Evolutionary conservation across 2,888 invertebrate genomes (phyloP), one percentile per base, ranked within the genome.

Genomic region (Gasteruption jaculator): DNA sequence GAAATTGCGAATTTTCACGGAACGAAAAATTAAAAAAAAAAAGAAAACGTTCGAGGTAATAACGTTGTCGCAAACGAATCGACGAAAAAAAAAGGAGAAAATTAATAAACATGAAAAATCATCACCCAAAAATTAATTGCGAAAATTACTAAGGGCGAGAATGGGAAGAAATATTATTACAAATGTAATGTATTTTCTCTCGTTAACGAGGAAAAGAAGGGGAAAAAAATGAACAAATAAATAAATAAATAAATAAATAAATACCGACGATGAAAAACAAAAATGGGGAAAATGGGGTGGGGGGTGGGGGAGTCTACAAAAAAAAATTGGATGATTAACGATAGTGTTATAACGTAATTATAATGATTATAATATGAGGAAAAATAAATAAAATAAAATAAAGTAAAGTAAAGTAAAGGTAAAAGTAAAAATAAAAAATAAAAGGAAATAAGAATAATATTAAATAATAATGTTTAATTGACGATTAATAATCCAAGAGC

Each of bases 301-400:
- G n/a, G n/a, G n/a, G n/a, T n/a, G n/a, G n/a, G 7, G 24, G 7
- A 47, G 41, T 46, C 50, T 50, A 48, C 41, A 47, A 51, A 52
- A 40, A 27, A 43, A 50, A 45, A 31, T 36, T 47, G 40, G 42
- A 48, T 45, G 46, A 56, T 54, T 61, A 63, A 62, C 60, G 58
- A 63, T 67, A 65, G 63, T 58, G 62, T 67, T 67, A 63, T 62
- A 64, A 65, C 63, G 63, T 64, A 66, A 66, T 63, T 65, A 57
- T 66, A 64, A 63, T 63, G 59, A 64, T 64, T 64, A 65, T 63
- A 61, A 64, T 61, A 60, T 61, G 61, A 57, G 55, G 55, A 56
- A 59, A 61, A 57, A 52, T 56, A 54, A 52, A 53, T 46, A 49
- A 49, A 50, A 53, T 47, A 48, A 43, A 50, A 49, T n/a, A n/a